Percentiles rank a stretch among this genome's conserved stretches.
These are phyloP conservation scores for Melinaea menophilus DNA, from an alignment of 2,888 invertebrate genomes.

Conservation along the genomic window DNA sequence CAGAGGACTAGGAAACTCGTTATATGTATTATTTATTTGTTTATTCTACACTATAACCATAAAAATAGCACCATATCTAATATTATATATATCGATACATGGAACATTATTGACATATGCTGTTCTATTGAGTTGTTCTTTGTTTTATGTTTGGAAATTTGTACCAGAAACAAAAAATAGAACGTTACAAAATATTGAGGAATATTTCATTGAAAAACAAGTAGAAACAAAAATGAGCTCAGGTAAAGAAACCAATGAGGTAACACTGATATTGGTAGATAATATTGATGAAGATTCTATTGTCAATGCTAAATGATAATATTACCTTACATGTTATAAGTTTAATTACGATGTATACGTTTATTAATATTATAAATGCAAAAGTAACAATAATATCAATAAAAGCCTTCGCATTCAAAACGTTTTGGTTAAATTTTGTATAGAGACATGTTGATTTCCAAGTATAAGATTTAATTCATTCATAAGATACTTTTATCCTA, in stretches of 20 bases:
- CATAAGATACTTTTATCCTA: too few relatives aligned
- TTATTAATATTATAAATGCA: too few relatives aligned
- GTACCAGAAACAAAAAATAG: slow-evolving; percentile 26
- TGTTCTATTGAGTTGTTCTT: slow-evolving; percentile 16
- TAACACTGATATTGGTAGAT: slow-evolving; percentile 8
- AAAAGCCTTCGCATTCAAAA: too few relatives aligned
- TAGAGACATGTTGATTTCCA: too few relatives aligned
- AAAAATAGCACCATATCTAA: slow-evolving; percentile 24
- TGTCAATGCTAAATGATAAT: slow-evolving; percentile 9
- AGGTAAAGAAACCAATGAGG: slow-evolving; percentile 11
- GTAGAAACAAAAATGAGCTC: background rate
- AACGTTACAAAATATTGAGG: slow-evolving; percentile 26
- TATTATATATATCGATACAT: slow-evolving; percentile 18
- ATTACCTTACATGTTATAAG: slow-evolving; percentile 1
- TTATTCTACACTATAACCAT: slow-evolving; percentile 19
- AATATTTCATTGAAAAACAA: slow-evolving; percentile 10
- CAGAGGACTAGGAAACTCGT: slow-evolving; percentile 19
- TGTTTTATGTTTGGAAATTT: slow-evolving; percentile 21
- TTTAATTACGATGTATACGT: too few relatives aligned
- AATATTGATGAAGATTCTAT: slow-evolving; percentile 2
- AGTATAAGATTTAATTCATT: too few relatives aligned
- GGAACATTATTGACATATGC: slow-evolving; percentile 24
- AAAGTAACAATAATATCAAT: too few relatives aligned
- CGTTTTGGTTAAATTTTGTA: too few relatives aligned
- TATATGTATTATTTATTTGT: slow-evolving; percentile 25